These are phyloP conservation scores for Eupithecia vulgata DNA, from an alignment of 2,888 invertebrate genomes.

Conservation along the genomic window DNA sequence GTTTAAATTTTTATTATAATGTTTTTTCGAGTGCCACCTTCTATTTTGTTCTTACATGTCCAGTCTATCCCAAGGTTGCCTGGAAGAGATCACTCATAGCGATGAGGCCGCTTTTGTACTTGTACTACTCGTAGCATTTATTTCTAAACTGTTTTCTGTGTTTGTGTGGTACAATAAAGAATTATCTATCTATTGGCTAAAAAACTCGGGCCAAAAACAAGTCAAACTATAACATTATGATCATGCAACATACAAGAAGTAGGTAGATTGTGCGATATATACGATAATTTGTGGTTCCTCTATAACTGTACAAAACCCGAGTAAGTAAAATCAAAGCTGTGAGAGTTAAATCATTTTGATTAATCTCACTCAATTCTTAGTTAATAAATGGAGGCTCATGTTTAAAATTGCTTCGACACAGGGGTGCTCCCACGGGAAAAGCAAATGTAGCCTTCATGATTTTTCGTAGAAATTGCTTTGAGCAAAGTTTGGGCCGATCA, in stretches of 20 bases:
- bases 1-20: no score
- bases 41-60: no score
- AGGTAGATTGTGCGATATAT: background rate
- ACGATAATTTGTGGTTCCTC: background rate
- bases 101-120: no score
- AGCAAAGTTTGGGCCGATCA: conserved; percentile 57
- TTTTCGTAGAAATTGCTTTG: conserved; percentile 57
- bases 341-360: conserved; percentile 6
- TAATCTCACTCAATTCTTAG: conserved; percentile 16
- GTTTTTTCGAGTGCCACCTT: no score
- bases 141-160: no score
- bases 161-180: no score
- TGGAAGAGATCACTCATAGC: no score
- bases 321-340: background rate
- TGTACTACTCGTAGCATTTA: no score
- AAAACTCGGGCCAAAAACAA: background rate
- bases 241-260: no score
- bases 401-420: conserved; percentile 43
- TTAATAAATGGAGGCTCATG: conserved; percentile 33
- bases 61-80: no score
- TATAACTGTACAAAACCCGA: background rate
- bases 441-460: conserved; percentile 55
- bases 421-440: conserved; percentile 33
- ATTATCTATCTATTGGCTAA: background rate
- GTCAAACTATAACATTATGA: no score